These are phyloP conservation scores for Cotesia glomerata DNA, from an alignment of 1,140 invertebrate species.

Conservation along the genomic window DNA sequence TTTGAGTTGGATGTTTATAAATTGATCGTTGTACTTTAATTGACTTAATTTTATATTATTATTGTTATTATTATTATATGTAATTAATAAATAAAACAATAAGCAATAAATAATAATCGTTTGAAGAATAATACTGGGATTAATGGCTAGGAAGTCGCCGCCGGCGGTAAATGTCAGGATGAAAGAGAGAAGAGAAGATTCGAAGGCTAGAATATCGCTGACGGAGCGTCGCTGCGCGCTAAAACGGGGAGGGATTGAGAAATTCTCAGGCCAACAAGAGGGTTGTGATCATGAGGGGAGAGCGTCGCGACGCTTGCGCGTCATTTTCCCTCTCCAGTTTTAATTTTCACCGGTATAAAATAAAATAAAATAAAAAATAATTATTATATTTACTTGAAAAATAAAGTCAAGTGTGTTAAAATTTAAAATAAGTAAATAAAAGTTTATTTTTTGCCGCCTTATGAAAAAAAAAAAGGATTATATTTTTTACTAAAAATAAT, in stretches of 20 bases:
- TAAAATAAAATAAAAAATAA: neutral
- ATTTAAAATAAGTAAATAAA: too few relatives aligned
- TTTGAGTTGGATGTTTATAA: too few relatives aligned
- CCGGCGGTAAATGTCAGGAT: slow-evolving; percentile 38
- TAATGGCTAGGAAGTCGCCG: slow-evolving; percentile 40
- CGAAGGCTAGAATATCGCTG: slow-evolving; percentile 26
- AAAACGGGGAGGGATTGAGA: slow-evolving; percentile 40
- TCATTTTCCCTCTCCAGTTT: slow-evolving; percentile 34
- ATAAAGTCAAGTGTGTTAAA: neutral
- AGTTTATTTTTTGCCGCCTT: too few relatives aligned
- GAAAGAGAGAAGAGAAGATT: slow-evolving; percentile 37
- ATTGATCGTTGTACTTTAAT: too few relatives aligned
- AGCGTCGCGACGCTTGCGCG: slow-evolving; percentile 19
- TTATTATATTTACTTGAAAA: neutral
- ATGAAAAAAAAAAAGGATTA: too few relatives aligned
- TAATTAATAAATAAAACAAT: too few relatives aligned
- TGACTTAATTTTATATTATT: too few relatives aligned
- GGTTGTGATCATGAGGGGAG: slow-evolving; percentile 1
- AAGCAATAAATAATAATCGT: too few relatives aligned
- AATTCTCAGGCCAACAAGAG: slow-evolving; percentile 17
- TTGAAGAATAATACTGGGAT: slow-evolving; percentile 26
- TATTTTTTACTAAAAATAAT: neutral
- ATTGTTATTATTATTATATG: too few relatives aligned
- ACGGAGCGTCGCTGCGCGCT: slow-evolving; percentile 9
- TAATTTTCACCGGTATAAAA: neutral